These are phyloP conservation scores for Cheilosia urbana DNA, from an alignment of 2,888 invertebrate genomes.

Conservation along the genomic window DNA sequence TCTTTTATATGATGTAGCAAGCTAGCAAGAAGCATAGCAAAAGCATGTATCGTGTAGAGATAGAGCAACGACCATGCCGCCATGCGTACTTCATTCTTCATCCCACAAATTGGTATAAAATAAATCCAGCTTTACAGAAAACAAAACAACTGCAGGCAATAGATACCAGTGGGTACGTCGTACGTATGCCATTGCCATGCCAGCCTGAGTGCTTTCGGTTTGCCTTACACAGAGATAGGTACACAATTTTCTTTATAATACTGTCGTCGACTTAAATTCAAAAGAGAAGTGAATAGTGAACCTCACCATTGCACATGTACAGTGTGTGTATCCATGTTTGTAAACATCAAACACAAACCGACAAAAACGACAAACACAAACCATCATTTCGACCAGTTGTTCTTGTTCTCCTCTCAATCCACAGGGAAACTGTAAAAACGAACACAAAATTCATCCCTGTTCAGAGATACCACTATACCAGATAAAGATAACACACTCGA, in stretches of 20 bases:
- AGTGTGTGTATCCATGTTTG: conserved; percentile 6
- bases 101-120: conserved; percentile 44
- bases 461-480: conserved; percentile 64
- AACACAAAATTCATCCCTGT: conserved; percentile 63
- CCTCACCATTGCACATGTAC: neutral
- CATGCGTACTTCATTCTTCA: conserved; percentile 61
- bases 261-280: conserved; percentile 1
- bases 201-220: neutral
- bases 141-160: conserved; percentile 44
- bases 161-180: neutral
- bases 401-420: conserved; percentile 50
- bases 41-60: neutral
- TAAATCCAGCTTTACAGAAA: conserved; percentile 31
- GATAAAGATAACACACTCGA: conserved; percentile 31
- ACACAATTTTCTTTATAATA: conserved; percentile 20
- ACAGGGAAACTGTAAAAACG: conserved; percentile 29
- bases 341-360: conserved; percentile 57
- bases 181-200: neutral
- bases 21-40: too few relatives aligned
- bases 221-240: conserved; percentile 44
- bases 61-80: conserved; percentile 49
- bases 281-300: conserved; percentile 43
- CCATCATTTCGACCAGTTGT: conserved; percentile 63
- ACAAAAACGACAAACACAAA: conserved; percentile 16
- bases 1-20: conserved; percentile 24